Evolutionary conservation across 2,888 invertebrate genomes (phyloP).

Genomic region (Quadroppia sp.): DNA sequence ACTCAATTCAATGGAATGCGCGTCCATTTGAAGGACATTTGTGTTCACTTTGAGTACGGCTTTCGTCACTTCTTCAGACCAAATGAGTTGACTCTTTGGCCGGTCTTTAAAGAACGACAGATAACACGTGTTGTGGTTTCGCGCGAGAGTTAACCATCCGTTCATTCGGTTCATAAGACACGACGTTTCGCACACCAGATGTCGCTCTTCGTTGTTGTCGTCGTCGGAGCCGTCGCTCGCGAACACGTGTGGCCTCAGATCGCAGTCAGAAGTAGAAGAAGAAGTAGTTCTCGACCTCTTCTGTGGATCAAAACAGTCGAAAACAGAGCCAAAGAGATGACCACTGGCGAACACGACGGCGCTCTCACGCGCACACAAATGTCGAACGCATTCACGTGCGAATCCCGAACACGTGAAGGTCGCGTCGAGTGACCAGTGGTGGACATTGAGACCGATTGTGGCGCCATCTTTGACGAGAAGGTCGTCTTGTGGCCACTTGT

Average conservation of each 20-base stretch:
- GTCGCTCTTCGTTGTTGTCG: not conserved
- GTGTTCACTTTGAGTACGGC: constrained; percentile 12
- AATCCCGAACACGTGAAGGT: too few species aligned
- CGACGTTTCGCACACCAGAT: not conserved
- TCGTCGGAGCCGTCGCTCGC: not conserved
- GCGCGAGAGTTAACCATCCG: constrained; percentile 23
- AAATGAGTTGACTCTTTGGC: constrained; percentile 10
- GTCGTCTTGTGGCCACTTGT: not conserved
- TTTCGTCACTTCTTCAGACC: constrained; percentile 35
- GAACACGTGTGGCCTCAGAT: not conserved
- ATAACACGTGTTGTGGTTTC: constrained; percentile 4
- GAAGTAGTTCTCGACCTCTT: too few species aligned
- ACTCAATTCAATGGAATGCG: not conserved
- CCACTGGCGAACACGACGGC: not conserved
- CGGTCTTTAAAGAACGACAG: constrained; percentile 26
- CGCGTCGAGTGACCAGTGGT: too few species aligned
- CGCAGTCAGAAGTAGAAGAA: too few species aligned
- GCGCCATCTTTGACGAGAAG: too few species aligned
- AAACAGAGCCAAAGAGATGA: constrained; percentile 32
- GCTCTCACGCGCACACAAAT: not conserved
- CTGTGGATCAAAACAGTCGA: not conserved
- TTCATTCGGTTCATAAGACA: not conserved
- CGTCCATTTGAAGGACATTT: not conserved
- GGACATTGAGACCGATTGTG: too few species aligned
- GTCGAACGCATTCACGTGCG: constrained; percentile 30